Evolutionary conservation across 2,888 invertebrate genomes (phyloP), one percentile per base, ranked within the genome.

Genomic region (Drosophila stalkeri): DNA sequence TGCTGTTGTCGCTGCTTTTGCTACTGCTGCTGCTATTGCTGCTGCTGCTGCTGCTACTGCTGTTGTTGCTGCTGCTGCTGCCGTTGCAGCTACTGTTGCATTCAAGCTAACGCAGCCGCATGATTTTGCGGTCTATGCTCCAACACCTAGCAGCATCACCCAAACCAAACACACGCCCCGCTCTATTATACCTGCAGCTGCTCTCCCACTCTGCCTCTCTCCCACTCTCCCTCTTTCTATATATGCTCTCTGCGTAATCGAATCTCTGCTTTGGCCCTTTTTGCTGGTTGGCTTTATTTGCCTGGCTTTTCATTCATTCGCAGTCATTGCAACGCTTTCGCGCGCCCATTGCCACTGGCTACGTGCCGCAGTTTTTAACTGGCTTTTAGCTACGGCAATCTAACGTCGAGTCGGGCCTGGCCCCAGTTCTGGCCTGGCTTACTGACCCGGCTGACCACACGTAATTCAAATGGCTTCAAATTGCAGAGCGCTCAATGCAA

Each of bases 351-450:
- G 77, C 84, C 70, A 69, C 56, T 72, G 67, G 71, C 70, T 81
- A 83, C 83, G 83, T 83, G 83, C 83, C 82, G 70, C 84, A 82
- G 72, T 77, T 75, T 84, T 76, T 77, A 84, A 86, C 83, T 82
- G 86, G 71, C 82, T 81, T 81, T 84, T 83, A 74, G 79, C 83
- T 31, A 7, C 16, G 59, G 63, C 70, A 72, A 66, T 65, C 64
- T 57, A 39, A 35, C 37, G 46, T 46, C 23, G 31, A 16, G 31
- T n/a, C 68, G 20, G 31, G 2, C 11, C 12, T 11, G 23, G 27
- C 31, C 23, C 31, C 23, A 27, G 27, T 6, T 1, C 27, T 43
- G 56, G 59, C 9, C 41, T 49, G 35, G 31, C 43, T 64, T 39
- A 46, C 49, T 66, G 46, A 51, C 75, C 71, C 54, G 51, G 65